Percentiles rank a stretch among this genome's conserved stretches.
phyloP scores from a whole-genome alignment of 2,888 invertebrate species.

The Pseudococcus jackbeardsleyi region DNA sequence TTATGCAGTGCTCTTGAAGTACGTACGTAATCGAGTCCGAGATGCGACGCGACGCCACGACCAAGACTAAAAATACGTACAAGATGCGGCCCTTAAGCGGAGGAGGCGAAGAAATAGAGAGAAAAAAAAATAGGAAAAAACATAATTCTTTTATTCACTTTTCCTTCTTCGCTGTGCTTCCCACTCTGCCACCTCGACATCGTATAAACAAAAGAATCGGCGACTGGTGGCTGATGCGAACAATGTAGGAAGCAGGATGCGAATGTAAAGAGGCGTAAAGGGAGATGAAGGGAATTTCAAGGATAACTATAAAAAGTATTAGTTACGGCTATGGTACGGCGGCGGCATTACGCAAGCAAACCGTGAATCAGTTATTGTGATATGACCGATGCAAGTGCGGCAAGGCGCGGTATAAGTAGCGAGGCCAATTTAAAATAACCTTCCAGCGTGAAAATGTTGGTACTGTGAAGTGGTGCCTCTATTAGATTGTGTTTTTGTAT shows the following conservation, averaged over 20 bases:
- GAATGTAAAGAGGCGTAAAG: conserved; percentile 24
- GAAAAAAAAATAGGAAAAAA: conserved; percentile 39
- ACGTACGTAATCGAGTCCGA: background rate
- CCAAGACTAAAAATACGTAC: background rate
- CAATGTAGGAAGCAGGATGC: conserved; percentile 61
- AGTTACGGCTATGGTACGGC: conserved; percentile 58
- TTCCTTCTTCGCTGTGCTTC: conserved; percentile 44
- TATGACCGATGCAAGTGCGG: conserved; percentile 53
- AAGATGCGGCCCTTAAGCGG: too few relatives aligned
- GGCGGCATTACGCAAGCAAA: conserved; percentile 60
- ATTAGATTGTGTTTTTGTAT: conserved; percentile 17
- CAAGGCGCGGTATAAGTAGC: conserved; percentile 44
- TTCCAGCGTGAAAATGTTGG: conserved; percentile 58
- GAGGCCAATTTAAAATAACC: conserved; percentile 63
- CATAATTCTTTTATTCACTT: conserved; percentile 9
- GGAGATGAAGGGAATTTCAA: conserved; percentile 55
- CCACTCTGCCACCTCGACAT: conserved; percentile 23
- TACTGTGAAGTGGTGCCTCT: conserved; percentile 12
- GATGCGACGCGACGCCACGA: background rate
- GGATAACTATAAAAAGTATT: conserved; percentile 59
- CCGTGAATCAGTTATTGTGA: conserved; percentile 59
- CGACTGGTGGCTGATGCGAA: conserved; percentile 54
- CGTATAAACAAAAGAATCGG: conserved; percentile 49
- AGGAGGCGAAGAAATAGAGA: background rate
- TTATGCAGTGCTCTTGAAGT: background rate